Evolutionary conservation across 37 sponge, comb jelly and placozoan species (phyloP), one percentile per base, ranked within the genome.

Genomic region (Axinella damicornis): DNA sequence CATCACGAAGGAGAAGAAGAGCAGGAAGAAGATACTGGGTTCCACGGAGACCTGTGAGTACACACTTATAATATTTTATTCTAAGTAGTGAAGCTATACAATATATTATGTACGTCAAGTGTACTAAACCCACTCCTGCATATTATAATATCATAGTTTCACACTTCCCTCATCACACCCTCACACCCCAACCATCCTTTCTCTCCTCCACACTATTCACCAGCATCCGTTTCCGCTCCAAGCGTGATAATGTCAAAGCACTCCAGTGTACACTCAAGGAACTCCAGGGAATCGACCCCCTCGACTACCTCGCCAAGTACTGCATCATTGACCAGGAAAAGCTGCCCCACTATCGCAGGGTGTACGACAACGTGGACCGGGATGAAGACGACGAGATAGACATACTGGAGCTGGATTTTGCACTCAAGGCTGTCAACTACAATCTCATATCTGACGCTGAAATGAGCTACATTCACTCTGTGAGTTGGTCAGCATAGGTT

Each of bases 261-360:
- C 70, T 85, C 16, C 69, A 84, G 17, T 80, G 80, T 32, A 88
- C 93, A 32, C 73, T 93, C 31, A 77, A 81, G 63, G 90, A 93
- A 30, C 82, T 93, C 30, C 80, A 93, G 55, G 93, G 84, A 0
- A 95, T 95, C 37, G 95, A 95, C 39, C 95, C 95, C 19, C 86
- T 95, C 30, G 95, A 95, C 69, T 95, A 95, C 85, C 87, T 95
- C 1, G 95, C 95, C 11, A 92, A 92, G 75, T 94, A 94, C 87
- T 95, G 95, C 72, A 95, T 95, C 37, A 83, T 95, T 34, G 88
- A 92, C 84, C 94, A 81, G 86, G 83, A 21, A 40, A 73, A 84
- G 57, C 62, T 88, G 19, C 83, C 82, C 34, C 86, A 85, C 69
- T 85, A 85, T 61, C 67, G 76, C 34, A 76, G 83, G 31, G 90